Percentiles rank a stretch among this genome's conserved stretches.
These are phyloP conservation scores for Megathymus violae DNA, from an alignment of 1,140 invertebrate species.

Conservation along the genomic window DNA sequence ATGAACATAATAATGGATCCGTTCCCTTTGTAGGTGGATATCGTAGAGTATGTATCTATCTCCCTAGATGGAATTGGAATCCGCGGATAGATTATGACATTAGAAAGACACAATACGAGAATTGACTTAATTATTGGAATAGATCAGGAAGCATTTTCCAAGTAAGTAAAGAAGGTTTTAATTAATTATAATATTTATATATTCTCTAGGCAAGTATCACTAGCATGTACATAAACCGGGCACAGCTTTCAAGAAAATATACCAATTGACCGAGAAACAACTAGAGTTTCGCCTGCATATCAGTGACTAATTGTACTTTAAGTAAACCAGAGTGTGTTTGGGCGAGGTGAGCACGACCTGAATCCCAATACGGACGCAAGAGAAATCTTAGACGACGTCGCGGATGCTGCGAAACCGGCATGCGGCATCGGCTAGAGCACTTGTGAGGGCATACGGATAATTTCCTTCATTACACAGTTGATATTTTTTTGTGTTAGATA, in stretches of 20 bases:
- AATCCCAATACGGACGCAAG: slow-evolving; percentile 76
- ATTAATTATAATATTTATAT: too few relatives aligned
- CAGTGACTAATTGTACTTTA: slow-evolving; percentile 44
- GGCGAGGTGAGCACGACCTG: slow-evolving; percentile 68
- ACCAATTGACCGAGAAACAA: background rate
- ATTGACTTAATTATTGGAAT: too few relatives aligned
- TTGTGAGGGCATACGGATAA: slow-evolving; percentile 14
- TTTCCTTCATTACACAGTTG: background rate
- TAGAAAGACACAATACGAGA: too few relatives aligned
- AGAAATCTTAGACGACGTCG: slow-evolving; percentile 66
- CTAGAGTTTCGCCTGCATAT: slow-evolving; percentile 21
- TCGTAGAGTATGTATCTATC: too few relatives aligned
- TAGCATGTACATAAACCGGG: background rate
- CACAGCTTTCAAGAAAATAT: slow-evolving; percentile 12
- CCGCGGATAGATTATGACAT: too few relatives aligned
- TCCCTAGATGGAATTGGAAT: too few relatives aligned
- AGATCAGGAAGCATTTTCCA: too few relatives aligned
- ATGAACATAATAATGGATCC: too few relatives aligned
- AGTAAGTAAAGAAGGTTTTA: too few relatives aligned
- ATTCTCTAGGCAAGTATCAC: background rate
- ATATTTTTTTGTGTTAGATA: slow-evolving; percentile 6
- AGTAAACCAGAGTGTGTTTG: slow-evolving; percentile 68
- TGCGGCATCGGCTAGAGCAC: slow-evolving; percentile 29
- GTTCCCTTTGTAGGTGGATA: too few relatives aligned
- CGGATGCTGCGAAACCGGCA: slow-evolving; percentile 44